Conservation (phyloP, 2,888 invertebrate species). For the Melieria picta region DNA sequence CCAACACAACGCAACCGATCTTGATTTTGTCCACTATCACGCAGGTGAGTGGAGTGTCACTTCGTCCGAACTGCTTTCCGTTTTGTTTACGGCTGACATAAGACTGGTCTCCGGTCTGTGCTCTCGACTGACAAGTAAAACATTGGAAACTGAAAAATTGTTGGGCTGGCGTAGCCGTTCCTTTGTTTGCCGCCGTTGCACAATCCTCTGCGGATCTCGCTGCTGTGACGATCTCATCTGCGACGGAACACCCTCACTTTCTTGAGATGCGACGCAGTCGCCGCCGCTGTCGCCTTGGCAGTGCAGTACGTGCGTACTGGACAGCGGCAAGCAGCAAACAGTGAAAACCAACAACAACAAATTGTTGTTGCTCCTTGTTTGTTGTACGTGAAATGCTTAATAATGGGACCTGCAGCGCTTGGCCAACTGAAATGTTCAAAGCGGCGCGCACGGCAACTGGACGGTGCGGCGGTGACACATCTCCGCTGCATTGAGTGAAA, state of each 20-base stretch:
- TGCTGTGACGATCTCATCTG: slow-evolving; percentile 1
- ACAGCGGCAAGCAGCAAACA: not conserved
- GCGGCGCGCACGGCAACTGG: slow-evolving; percentile 1
- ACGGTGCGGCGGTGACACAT: slow-evolving; percentile 26
- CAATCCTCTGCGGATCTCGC: not conserved
- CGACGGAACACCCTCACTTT: slow-evolving; percentile 17
- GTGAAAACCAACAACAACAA: not conserved
- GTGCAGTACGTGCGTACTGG: slow-evolving; percentile 9
- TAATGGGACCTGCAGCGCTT: slow-evolving; percentile 19
- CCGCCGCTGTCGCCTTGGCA: not conserved
- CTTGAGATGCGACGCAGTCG: slow-evolving; percentile 5
- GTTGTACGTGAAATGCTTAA: slow-evolving; percentile 32
- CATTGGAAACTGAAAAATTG: not conserved
- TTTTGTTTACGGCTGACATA: slow-evolving; percentile 1
- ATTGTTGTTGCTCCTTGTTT: slow-evolving; percentile 5
- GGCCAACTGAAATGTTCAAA: not conserved
- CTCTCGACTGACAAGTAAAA: too few relatives aligned
- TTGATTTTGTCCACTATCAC: not conserved
- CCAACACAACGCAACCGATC: not conserved
- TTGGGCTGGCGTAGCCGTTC: slow-evolving; percentile 4
- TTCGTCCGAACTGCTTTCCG: slow-evolving; percentile 29
- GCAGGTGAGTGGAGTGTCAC: not conserved
- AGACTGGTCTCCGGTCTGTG: not conserved
- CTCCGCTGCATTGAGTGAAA: slow-evolving; percentile 27
- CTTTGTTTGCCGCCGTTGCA: slow-evolving; percentile 8